Evolutionary conservation across 2,797 vertebrate genomes (phyloP).

Genomic region (Hirundo rustica): DNA sequence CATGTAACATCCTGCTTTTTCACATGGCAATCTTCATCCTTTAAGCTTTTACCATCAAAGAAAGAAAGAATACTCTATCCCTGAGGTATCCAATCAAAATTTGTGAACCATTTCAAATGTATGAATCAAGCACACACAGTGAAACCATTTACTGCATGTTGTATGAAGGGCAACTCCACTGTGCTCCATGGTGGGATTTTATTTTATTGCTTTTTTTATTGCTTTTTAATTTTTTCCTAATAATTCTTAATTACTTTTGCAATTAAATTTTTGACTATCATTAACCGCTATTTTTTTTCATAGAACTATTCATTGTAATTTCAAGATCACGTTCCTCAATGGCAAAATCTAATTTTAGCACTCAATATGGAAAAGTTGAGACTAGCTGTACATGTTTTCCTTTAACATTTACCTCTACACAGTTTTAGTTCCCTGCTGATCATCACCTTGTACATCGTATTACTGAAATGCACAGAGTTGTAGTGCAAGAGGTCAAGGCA

Average conservation of each 20-base stretch:
- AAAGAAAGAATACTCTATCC: neutral
- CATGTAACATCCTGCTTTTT: neutral
- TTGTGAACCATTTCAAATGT: constrained; percentile 3
- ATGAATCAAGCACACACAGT: neutral
- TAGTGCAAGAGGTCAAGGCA: neutral
- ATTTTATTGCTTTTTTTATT: neutral
- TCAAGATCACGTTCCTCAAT: neutral
- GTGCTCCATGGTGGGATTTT: neutral
- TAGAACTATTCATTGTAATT: neutral
- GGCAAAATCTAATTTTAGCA: neutral
- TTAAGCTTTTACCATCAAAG: neutral
- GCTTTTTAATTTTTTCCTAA: neutral
- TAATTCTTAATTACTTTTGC: neutral
- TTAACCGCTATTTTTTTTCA: neutral
- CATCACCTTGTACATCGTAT: neutral
- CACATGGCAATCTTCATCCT: neutral
- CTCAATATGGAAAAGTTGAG: neutral
- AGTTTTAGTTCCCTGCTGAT: neutral
- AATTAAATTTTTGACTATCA: neutral
- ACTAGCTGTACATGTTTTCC: neutral
- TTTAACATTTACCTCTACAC: neutral
- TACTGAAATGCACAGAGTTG: neutral
- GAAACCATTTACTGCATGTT: neutral
- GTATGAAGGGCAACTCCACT: neutral
- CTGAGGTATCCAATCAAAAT: neutral